Evolutionary conservation across 2,113 vertebrate species (phyloP).

Genomic region (Spilogale gracilis): DNA sequence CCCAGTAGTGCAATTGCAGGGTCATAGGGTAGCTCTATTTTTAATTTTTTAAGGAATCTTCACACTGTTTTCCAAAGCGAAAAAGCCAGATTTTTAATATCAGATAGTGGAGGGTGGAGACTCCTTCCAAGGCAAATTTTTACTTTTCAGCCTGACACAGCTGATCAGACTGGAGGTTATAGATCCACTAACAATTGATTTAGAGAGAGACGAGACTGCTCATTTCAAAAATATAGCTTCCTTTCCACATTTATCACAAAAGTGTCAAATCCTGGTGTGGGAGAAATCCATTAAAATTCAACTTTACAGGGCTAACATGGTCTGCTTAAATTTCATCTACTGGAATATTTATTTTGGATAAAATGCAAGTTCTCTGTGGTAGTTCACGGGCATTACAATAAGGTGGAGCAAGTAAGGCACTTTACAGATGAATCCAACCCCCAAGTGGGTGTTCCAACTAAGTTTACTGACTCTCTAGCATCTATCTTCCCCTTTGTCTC

Average conservation of each 20-base stretch:
- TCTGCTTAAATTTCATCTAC: constrained; percentile 52
- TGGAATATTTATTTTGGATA: constrained; percentile 69
- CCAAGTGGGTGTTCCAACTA: not conserved
- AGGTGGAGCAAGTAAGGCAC: not conserved
- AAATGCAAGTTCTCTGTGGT: constrained; percentile 41
- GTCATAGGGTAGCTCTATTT: too few species aligned
- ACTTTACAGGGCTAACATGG: fast-evolving
- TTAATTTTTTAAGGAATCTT: too few species aligned
- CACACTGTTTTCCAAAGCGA: too few species aligned
- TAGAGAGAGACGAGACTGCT: constrained; percentile 45
- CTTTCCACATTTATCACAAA: not conserved
- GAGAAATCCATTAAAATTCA: constrained; percentile 72
- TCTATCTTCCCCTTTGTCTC: not conserved
- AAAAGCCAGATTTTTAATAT: not conserved
- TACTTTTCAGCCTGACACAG: constrained; percentile 33
- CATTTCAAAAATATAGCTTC: constrained; percentile 36
- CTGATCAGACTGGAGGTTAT: not conserved
- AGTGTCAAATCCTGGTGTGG: constrained; percentile 34
- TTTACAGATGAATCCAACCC: not conserved
- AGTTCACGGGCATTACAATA: not conserved
- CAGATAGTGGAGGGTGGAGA: not conserved
- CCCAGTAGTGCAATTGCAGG: too few species aligned
- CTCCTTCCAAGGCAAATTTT: constrained; percentile 1
- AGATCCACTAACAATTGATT: constrained; percentile 48
- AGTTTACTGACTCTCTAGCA: not conserved